These are phyloP conservation scores for Emydoidea blandingii DNA, from an alignment of 2,797 vertebrate genomes.

Conservation along the genomic window DNA sequence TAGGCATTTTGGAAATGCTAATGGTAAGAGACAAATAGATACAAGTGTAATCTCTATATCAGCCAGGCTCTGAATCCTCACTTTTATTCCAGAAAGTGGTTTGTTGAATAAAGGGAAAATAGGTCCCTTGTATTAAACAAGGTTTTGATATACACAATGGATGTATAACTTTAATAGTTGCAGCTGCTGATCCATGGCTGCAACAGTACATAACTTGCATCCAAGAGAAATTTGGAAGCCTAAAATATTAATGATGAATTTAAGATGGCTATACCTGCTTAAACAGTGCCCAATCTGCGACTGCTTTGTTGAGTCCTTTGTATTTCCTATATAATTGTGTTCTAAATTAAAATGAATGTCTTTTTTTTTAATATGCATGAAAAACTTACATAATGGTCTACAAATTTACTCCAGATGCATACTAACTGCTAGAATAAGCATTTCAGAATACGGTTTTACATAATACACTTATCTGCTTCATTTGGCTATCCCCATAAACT, in stretches of 20 bases:
- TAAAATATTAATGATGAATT: conserved; percentile 57
- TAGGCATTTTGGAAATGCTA: background rate
- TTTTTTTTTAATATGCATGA: conserved; percentile 69
- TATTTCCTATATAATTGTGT: conserved; percentile 50
- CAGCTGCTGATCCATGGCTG: conserved; percentile 31
- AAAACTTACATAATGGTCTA: conserved; percentile 39
- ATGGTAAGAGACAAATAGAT: background rate
- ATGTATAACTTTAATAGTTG: conserved; percentile 35
- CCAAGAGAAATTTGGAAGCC: conserved; percentile 13
- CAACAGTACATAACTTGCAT: conserved; percentile 8
- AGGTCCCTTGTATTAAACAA: background rate
- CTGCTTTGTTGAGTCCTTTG: conserved; percentile 52
- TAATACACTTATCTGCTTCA: conserved; percentile 76
- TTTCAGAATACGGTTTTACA: conserved; percentile 67
- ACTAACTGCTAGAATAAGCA: conserved; percentile 73
- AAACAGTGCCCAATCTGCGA: conserved; percentile 8
- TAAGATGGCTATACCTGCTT: conserved; percentile 45
- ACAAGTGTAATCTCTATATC: background rate
- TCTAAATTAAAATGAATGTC: conserved; percentile 64
- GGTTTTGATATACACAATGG: conserved; percentile 37
- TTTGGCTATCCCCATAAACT: conserved; percentile 72
- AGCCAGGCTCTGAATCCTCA: background rate
- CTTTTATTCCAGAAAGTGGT: background rate
- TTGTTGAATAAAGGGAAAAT: background rate
- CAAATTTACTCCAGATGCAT: conserved; percentile 72